Evolutionary conservation across 1,140 invertebrate species (phyloP).

Genomic region (Drosophila murphyi): DNA sequence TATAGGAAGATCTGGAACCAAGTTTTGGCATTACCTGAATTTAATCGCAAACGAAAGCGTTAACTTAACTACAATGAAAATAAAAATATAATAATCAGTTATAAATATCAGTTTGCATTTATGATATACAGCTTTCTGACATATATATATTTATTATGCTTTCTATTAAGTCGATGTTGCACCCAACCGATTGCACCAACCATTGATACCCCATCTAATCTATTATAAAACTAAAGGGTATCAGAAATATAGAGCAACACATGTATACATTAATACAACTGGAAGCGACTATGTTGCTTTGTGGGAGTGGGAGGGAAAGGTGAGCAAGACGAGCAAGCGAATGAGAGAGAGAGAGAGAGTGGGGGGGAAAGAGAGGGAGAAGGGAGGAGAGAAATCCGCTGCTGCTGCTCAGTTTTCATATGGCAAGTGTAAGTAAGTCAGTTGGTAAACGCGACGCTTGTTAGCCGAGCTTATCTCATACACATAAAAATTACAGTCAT

Average conservation of each 20-base stretch:
- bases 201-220: neutral
- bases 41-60: no score
- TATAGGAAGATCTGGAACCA: no score
- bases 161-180: no score
- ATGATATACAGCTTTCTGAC: no score
- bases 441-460: constrained; percentile 43
- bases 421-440: constrained; percentile 45
- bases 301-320: constrained; percentile 26
- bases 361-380: neutral
- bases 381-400: no score
- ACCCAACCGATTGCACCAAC: no score
- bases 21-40: no score
- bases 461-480: constrained; percentile 49
- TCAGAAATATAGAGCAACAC: constrained; percentile 7
- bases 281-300: constrained; percentile 6
- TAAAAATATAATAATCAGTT: no score
- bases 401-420: constrained; percentile 4
- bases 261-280: constrained; percentile 26
- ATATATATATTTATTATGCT: neutral
- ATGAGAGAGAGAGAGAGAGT: constrained; percentile 8
- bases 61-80: no score
- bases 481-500: constrained; percentile 53
- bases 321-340: constrained; percentile 45
- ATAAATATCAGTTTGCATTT: no score
- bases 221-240: neutral